Evolutionary conservation across 2,113 vertebrate genomes (phyloP), one percentile per base, ranked within the genome.

Genomic region (Pseudopipra pipra): DNA sequence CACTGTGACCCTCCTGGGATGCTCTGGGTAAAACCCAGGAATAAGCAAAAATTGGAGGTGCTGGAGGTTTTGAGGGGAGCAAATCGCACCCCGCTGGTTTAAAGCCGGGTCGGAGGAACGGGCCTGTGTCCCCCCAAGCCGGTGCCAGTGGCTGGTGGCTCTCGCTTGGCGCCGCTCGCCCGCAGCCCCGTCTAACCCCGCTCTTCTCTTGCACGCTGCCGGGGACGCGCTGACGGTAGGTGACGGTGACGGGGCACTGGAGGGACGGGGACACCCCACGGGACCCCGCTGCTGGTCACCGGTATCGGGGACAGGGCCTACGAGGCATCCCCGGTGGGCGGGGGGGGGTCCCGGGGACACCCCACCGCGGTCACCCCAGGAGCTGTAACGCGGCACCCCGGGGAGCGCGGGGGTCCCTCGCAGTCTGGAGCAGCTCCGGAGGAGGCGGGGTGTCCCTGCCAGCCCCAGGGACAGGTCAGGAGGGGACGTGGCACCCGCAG

Each of bases 121-220:
- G 93, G 91, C 83, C 95, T 93, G 95, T 8, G 41, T 56, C 80
- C 81, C 67, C 52, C 25, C 10, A 3, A 18, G 81, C 85, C 2
- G 31, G 55, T 15, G 8, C 84, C 3, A 12, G 79, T 71, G 75
- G 62, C 90, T 0, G 67, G 67, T 25, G 88, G 88, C 94, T 89
- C 71, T 85, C 10, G 78, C 96, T 90, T 75, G 91, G 63, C 12
- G 30, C 87, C 52, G 62, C 94, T 95, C 9, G 3, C 44, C 91
- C 6, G 44, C 95, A 63, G 73, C 70, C 67, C 85, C 75, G 61
- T 85, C 92, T 97, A 97, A 97, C 94, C 93, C 58, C 76, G 81
- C 93, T 93, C 95, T 97, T 97, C 92, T 97, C 95, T 97, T 97
- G 95, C 96, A 97, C 85, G 97, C 97, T 97, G 96, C 92, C 95